Base-by-base conservation (phyloP, 2,113 vertebrate genomes). In the Scomber scombrus region DNA sequence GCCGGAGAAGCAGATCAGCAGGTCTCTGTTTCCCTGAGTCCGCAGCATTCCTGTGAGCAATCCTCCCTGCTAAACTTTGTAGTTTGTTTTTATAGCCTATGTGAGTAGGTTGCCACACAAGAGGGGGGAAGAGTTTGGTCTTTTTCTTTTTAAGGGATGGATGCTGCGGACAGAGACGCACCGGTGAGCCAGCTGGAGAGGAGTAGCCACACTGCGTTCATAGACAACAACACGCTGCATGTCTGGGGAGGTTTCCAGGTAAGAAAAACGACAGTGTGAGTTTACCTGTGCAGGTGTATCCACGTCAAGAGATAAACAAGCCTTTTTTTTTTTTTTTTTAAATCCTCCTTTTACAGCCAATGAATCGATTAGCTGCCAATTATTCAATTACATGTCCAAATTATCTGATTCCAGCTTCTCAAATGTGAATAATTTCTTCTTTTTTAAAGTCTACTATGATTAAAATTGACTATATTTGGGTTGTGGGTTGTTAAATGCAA, bases 191-290 rank as follows among this genome's bases (percentile, higher is more conserved):
- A 93, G 51, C 94, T 96, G 92, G 94, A 96, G 91, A 96, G 97
- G 58, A 98, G 97, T 90, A 95, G 95, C 58, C 97, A 98, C 92
- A 95, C 96, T 66, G 97, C 97, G 0, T 95, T 97, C 87, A 94
- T 97, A 73, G 91, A 95, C 80, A 90, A 90, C 67, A 93, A 93
- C 88, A 91, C 86, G 52, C 96, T 98, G 81, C 96, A 95, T 18
- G 96, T 97, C 54, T 98, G 97, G 97, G 97, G 97, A 62, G 97
- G 97, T 57, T 97, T 96, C 85, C 96, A 96, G 97, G 97, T 99
- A 93, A 96, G 95, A 5, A 3, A 1, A 2, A 2, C 13, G 12
- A 0, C 11, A 2, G 3, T 1, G 13, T 13, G 18, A 11, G 2
- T 29, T 1, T 51, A 81, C 73, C 77, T 76, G 62, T 13, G 31